phyloP scores from a whole-genome alignment of 2,113 vertebrate species.

The Oreochromis niloticus region DNA sequence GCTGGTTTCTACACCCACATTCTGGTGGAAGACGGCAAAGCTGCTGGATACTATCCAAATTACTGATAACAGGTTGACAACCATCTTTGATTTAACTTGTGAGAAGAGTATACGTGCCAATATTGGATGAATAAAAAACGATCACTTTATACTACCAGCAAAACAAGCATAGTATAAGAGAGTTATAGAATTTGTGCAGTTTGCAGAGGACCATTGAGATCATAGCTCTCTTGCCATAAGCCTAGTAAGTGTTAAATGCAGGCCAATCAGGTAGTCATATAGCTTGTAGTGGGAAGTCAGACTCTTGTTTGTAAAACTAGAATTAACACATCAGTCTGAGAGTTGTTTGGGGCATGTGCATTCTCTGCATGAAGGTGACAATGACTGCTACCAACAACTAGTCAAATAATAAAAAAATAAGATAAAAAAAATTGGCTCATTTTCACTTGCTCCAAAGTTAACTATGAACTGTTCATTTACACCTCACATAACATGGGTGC shows the following conservation, averaged over 20 bases:
- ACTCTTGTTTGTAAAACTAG: neutral
- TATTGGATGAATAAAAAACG: neutral
- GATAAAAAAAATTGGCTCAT: neutral
- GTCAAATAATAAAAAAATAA: neutral
- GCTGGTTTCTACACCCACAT: constrained; percentile 70
- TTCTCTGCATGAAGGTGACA: neutral
- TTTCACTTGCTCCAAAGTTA: neutral
- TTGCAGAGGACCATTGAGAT: neutral
- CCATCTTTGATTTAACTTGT: constrained; percentile 37
- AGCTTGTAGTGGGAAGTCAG: neutral
- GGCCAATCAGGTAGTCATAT: constrained; percentile 20
- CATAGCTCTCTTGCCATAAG: neutral
- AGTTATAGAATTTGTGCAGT: neutral
- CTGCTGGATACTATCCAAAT: constrained; percentile 56
- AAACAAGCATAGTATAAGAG: neutral
- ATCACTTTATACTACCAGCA: neutral
- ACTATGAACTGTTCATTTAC: constrained; percentile 9
- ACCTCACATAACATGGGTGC: neutral
- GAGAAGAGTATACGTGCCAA: neutral
- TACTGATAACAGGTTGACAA: constrained; percentile 43
- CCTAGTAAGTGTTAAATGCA: constrained; percentile 1
- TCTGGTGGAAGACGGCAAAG: constrained; percentile 59
- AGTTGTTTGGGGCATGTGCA: neutral
- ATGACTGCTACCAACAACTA: neutral
- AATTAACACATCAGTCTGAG: neutral